Evolutionary conservation across 2,888 invertebrate genomes (phyloP).

Genomic region (Eurytoma californica): DNA sequence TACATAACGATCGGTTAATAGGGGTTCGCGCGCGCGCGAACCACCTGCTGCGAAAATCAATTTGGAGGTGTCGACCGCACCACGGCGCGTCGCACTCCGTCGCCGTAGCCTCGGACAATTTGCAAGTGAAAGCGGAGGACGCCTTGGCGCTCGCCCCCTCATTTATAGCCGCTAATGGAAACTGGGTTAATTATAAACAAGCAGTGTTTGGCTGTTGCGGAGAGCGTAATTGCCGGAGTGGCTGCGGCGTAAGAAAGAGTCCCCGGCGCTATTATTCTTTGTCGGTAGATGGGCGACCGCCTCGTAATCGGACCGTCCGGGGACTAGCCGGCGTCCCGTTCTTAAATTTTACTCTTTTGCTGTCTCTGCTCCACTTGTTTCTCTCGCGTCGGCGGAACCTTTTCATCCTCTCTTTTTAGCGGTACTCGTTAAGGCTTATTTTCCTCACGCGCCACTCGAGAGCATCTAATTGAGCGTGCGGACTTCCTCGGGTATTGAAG

Average conservation of each 20-base stretch:
- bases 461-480: neutral
- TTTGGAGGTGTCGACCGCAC: conserved; percentile 44
- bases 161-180: neutral
- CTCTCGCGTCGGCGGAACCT: too few relatives aligned
- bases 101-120: conserved; percentile 27
- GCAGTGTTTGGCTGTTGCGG: conserved; percentile 49
- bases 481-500: neutral
- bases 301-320: neutral
- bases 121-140: conserved; percentile 48
- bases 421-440: neutral
- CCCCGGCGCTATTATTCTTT: conserved; percentile 17
- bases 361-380: neutral
- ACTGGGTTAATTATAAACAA: conserved; percentile 55
- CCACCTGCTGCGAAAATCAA: conserved; percentile 62
- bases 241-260: conserved; percentile 41
- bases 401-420: neutral
- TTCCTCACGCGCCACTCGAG: neutral
- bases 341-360: neutral
- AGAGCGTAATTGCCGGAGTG: conserved; percentile 38
- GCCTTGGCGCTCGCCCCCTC: neutral
- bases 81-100: neutral
- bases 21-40: conserved; percentile 12
- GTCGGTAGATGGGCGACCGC: neutral
- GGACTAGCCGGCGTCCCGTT: neutral
- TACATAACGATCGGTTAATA: conserved; percentile 35